These are phyloP conservation scores for Fulica atra DNA, from an alignment of 2,113 vertebrate genomes.

Conservation along the genomic window DNA sequence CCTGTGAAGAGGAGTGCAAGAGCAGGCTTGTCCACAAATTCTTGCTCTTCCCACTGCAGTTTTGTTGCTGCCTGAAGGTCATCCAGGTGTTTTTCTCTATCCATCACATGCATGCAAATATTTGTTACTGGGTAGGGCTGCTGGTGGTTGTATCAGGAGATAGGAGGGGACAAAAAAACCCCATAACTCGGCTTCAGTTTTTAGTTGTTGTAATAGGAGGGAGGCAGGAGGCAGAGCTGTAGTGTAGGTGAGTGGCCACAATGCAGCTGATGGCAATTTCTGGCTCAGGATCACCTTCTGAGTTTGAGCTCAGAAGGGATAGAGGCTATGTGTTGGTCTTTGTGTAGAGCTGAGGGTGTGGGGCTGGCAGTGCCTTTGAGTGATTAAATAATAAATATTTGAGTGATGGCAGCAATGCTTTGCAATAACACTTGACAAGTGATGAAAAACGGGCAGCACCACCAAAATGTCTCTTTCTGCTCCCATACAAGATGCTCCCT, in stretches of 20 bases:
- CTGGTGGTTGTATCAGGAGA: neutral
- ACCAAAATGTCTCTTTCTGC: neutral
- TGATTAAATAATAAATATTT: neutral
- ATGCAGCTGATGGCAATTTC: neutral
- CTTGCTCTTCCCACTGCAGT: neutral
- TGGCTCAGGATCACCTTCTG: neutral
- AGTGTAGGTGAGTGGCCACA: neutral
- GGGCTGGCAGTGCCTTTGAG: neutral
- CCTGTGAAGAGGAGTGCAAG: neutral
- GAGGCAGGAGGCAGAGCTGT: neutral
- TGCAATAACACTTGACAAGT: neutral
- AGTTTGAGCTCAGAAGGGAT: neutral
- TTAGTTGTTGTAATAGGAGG: neutral
- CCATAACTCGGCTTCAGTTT: accelerated
- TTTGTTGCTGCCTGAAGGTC: neutral
- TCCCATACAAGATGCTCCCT: neutral
- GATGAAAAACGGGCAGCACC: neutral
- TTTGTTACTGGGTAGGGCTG: neutral
- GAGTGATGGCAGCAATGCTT: neutral
- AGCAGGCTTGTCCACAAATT: neutral
- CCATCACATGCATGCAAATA: neutral
- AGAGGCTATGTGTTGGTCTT: neutral
- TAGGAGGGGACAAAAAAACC: neutral
- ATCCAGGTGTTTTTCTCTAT: neutral
- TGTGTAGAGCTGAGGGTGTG: neutral